These are phyloP conservation scores for Ctenopoma multispine DNA, from an alignment of 2,797 vertebrate genomes.

Conservation along the genomic window DNA sequence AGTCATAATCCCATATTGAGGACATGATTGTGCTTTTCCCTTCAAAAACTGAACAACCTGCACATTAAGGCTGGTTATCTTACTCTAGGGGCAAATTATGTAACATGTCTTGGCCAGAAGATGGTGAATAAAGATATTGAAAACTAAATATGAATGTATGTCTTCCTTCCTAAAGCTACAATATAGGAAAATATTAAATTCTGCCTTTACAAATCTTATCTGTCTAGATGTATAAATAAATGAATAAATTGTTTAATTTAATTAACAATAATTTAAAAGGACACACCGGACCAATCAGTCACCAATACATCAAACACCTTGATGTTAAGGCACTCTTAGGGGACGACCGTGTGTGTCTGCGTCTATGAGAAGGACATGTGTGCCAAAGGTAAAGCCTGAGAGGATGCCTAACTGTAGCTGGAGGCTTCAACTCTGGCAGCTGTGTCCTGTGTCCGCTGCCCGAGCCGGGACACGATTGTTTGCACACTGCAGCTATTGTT, in stretches of 20 bases:
- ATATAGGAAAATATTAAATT: slow-evolving; percentile 6
- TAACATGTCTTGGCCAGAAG: too few species aligned
- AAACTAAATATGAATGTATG: slow-evolving; percentile 1
- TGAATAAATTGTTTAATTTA: background rate
- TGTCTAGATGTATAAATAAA: slow-evolving; percentile 1
- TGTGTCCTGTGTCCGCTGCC: slow-evolving; percentile 71
- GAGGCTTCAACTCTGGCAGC: slow-evolving; percentile 68
- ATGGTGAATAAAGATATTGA: too few species aligned
- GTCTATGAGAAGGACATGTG: slow-evolving; percentile 46
- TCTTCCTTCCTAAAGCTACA: background rate
- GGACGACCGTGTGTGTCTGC: background rate
- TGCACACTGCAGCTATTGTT: slow-evolving; percentile 81
- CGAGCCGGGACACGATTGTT: slow-evolving; percentile 78
- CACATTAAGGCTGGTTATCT: background rate
- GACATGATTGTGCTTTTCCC: too few species aligned
- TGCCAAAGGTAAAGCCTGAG: slow-evolving; percentile 62
- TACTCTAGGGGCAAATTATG: too few species aligned
- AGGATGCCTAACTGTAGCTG: slow-evolving; percentile 32
- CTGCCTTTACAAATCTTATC: slow-evolving; percentile 8
- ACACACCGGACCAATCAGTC: too few species aligned
- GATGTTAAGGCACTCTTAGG: background rate
- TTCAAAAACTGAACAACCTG: background rate
- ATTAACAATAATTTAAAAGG: too few species aligned
- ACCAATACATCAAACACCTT: slow-evolving; percentile 15
- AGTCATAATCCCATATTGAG: too few species aligned